phyloP scores from a whole-genome alignment of 2,797 vertebrate genomes.

The Pangasius djambal region DNA sequence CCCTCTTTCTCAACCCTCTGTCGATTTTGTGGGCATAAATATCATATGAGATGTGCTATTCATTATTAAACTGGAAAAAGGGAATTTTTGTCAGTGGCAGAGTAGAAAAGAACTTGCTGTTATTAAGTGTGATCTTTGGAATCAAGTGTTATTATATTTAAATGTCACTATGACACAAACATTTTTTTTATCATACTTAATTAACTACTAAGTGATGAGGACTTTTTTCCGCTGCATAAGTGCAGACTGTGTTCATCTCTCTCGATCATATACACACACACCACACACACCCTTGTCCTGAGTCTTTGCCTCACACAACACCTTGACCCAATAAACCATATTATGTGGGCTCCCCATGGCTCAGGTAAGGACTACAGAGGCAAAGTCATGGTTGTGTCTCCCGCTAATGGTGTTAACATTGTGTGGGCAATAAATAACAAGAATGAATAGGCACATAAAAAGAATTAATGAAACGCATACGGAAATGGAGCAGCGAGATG shows the following conservation, averaged over 20 bases:
- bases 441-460: slow-evolving; percentile 79
- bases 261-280: slow-evolving; percentile 24
- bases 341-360: slow-evolving; percentile 64
- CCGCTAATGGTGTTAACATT: slow-evolving; percentile 91
- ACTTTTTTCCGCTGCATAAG: slow-evolving; percentile 15
- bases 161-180: slow-evolving; percentile 19
- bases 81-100: slow-evolving; percentile 22
- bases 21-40: slow-evolving; percentile 76
- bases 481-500: slow-evolving; percentile 95
- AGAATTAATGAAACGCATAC: slow-evolving; percentile 83
- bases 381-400: slow-evolving; percentile 77
- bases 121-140: background rate
- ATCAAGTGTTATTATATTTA: background rate
- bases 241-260: slow-evolving; percentile 16
- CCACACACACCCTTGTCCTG: slow-evolving; percentile 38
- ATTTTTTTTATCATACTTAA: background rate
- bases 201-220: background rate
- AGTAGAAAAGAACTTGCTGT: background rate
- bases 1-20: slow-evolving; percentile 50
- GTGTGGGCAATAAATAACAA: slow-evolving; percentile 93
- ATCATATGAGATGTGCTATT: slow-evolving; percentile 65
- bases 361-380: slow-evolving; percentile 71
- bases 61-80: slow-evolving; percentile 73
- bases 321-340: slow-evolving; percentile 80
- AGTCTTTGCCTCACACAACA: slow-evolving; percentile 66